Evolutionary conservation across 1,140 invertebrate species (phyloP).

Genomic region (Cherax destructor): DNA sequence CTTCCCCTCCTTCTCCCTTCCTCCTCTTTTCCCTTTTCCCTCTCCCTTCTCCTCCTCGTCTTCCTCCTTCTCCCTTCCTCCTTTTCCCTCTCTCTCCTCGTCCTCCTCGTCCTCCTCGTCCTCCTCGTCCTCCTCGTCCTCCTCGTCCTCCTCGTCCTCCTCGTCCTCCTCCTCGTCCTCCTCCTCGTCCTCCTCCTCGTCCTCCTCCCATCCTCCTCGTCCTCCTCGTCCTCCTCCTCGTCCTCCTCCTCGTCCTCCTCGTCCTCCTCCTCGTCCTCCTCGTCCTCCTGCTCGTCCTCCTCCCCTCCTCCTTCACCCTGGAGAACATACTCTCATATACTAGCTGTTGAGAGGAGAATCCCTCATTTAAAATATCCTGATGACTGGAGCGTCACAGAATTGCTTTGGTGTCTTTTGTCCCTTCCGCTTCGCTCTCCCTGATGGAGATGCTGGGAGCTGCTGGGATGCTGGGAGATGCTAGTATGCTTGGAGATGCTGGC

Average conservation of each 20-base stretch:
- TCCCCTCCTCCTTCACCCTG: neutral
- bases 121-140: too few species aligned
- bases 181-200: neutral
- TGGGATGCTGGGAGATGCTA: too few species aligned
- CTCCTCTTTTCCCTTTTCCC: neutral
- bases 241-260: neutral
- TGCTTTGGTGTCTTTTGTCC: slow-evolving; percentile 25
- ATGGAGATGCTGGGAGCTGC: neutral
- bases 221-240: neutral
- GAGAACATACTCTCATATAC: neutral
- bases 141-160: neutral
- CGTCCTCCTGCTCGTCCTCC: neutral
- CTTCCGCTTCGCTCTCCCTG: slow-evolving; percentile 24
- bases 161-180: neutral
- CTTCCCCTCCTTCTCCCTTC: neutral
- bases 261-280: neutral
- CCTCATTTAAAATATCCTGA: slow-evolving; percentile 35
- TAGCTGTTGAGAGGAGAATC: neutral
- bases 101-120: neutral
- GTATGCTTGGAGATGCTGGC: neutral
- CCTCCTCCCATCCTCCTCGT: neutral
- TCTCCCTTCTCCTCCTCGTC: neutral
- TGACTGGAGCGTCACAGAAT: slow-evolving; percentile 27
- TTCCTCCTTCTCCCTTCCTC: too few species aligned
- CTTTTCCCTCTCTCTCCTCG: neutral